Evolutionary conservation across 2,113 vertebrate species (phyloP).

Genomic region (Rhinichthys klamathensis): DNA sequence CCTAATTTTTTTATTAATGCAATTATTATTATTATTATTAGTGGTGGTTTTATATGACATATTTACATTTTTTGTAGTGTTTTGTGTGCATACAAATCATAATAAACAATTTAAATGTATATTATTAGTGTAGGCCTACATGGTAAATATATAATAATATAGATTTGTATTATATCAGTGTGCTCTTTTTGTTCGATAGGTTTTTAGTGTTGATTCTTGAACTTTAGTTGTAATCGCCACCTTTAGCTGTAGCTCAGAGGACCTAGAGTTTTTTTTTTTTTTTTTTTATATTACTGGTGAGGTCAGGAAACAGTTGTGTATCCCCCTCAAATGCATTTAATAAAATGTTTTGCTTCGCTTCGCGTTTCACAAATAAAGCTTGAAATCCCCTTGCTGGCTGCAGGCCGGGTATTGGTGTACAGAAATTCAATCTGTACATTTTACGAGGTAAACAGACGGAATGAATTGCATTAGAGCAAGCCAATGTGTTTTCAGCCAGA

Average conservation of each 20-base stretch:
- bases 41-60: not conserved
- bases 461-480: conserved; percentile 90
- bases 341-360: conserved; percentile 56
- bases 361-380: conserved; percentile 55
- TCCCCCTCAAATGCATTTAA: conserved; percentile 44
- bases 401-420: conserved; percentile 79
- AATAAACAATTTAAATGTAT: too few relatives aligned
- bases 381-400: conserved; percentile 70
- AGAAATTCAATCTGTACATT: conserved; percentile 90
- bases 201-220: not conserved
- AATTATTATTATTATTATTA: not conserved
- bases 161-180: too few relatives aligned
- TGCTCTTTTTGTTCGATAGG: too few relatives aligned
- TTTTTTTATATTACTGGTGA: not conserved
- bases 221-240: conserved; percentile 14
- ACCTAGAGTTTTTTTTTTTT: not conserved
- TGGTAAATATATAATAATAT: not conserved
- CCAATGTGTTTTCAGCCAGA: conserved; percentile 85
- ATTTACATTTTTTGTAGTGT: not conserved
- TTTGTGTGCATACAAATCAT: not conserved
- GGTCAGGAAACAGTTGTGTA: conserved; percentile 33
- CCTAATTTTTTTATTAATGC: not conserved
- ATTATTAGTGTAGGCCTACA: not conserved
- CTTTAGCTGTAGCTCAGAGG: conserved; percentile 4
- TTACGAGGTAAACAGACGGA: conserved; percentile 88